These are phyloP conservation scores for Alentia gelatinosa DNA, from an alignment of 2,888 invertebrate genomes.

Conservation along the genomic window DNA sequence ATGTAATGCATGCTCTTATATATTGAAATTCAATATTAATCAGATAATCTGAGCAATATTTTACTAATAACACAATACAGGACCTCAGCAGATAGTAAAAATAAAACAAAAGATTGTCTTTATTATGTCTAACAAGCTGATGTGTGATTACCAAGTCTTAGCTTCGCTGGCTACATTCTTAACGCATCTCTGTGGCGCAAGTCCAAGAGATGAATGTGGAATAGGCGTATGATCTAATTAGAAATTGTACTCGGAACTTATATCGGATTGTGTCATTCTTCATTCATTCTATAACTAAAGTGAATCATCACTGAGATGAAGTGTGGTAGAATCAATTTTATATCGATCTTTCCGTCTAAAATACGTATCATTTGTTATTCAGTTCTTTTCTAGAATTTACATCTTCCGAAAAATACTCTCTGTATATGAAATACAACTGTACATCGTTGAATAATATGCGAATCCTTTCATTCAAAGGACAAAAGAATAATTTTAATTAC, in stretches of 20 bases:
- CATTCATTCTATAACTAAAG: neutral
- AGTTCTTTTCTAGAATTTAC: constrained; percentile 11
- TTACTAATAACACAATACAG: constrained; percentile 37
- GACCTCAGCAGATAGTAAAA: constrained; percentile 43
- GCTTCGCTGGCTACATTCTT: neutral
- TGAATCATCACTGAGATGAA: neutral
- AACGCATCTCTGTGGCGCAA: neutral
- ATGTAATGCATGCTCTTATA: no score
- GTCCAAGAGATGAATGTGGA: neutral
- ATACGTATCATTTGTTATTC: neutral
- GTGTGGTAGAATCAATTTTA: constrained; percentile 3
- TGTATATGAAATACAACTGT: constrained; percentile 49
- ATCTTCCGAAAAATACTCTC: constrained; percentile 5
- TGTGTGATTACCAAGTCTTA: neutral
- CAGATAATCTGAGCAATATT: neutral
- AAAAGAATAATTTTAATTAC: constrained; percentile 28
- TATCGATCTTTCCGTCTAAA: neutral
- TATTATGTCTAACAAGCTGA: constrained; percentile 17
- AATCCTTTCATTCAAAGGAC: constrained; percentile 22
- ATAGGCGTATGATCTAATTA: neutral
- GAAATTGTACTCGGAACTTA: neutral
- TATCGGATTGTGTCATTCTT: neutral
- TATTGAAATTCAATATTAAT: no score
- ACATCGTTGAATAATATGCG: constrained; percentile 43
- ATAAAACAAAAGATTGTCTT: constrained; percentile 38